Evolutionary conservation across 2,113 vertebrate species (phyloP).

Genomic region (Sialia sialis): DNA sequence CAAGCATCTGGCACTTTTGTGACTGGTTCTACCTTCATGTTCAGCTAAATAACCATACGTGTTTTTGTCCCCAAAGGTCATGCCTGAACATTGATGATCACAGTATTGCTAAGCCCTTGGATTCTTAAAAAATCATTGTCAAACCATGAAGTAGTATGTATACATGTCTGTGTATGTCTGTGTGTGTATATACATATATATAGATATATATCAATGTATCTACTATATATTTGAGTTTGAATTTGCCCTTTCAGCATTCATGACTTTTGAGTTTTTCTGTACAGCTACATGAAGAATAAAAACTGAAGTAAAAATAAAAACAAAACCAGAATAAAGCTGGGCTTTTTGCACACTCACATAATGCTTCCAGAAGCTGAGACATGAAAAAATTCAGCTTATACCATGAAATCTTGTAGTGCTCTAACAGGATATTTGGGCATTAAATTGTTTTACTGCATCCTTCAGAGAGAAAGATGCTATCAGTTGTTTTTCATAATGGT

Average conservation of each 20-base stretch:
- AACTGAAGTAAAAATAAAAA: neutral
- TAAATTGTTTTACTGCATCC: neutral
- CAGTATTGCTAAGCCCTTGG: neutral
- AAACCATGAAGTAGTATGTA: neutral
- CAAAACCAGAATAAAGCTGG: neutral
- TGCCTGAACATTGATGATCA: neutral
- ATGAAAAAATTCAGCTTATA: neutral
- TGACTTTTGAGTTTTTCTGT: neutral
- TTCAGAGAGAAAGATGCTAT: neutral
- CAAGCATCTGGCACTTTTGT: neutral
- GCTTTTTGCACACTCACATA: neutral
- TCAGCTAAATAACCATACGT: neutral
- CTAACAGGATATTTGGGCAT: neutral
- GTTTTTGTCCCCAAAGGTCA: neutral
- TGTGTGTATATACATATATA: too few species aligned
- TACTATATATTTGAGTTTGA: neutral
- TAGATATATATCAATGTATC: neutral
- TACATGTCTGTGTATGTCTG: accelerated
- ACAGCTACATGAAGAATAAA: neutral
- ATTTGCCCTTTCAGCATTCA: neutral
- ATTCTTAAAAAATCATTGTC: neutral
- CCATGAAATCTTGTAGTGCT: neutral
- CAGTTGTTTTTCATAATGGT: neutral
- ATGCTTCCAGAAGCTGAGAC: neutral
- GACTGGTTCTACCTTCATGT: neutral